Base-by-base conservation (phyloP, 2,888 invertebrate species). In the Cremastobaeus sp. region DNA sequence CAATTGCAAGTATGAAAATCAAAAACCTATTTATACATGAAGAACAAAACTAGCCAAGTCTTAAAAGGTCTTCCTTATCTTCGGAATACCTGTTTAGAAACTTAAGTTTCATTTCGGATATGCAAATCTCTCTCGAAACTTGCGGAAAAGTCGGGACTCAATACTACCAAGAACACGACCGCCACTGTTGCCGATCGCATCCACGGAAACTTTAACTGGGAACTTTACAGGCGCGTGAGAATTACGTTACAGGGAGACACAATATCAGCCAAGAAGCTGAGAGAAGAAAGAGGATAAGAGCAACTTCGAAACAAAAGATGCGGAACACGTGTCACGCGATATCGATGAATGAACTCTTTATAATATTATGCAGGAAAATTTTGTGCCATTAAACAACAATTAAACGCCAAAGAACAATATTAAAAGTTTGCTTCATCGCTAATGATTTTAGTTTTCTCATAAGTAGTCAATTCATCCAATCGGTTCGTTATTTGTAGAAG, bases 81-180 rank as follows among this genome's bases (percentile, higher is more conserved):
- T 12, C 20, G 18, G 41, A n/a, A 37, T 37, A 17, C 45, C 20
- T 17, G 41, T 20, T 54, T 32, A 34, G 30, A 47, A 45, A 35
- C 43, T 35, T 25, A 48, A 57, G 39, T 37, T 47, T 30, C 55
- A 48, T 55, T 39, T 66, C 14, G 39, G 48, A 48, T 32, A 66
- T 66, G 55, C 37, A 66, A 66, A 66, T 55, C 41, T 14, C 39
- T 12, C 55, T 35, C 6, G 11, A 39, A 48, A 55, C 55, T 66
- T 37, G 17, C 9, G 37, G 30, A 32, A 66, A 65, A 66, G 55
- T 25, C 25, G 25, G 25, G 8, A 25, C 8, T 5, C 25, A 25
- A 25, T 25, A 8, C 25, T 25, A 3, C 8, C 4, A 25, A 25
- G 25, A 25, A 5, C 3, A 25, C 25, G 4, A 25, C 25, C 8